Percentiles rank a stretch among this genome's conserved stretches.
phyloP scores from a whole-genome alignment of 2,797 vertebrate species.

The Atherinosoma microstoma region DNA sequence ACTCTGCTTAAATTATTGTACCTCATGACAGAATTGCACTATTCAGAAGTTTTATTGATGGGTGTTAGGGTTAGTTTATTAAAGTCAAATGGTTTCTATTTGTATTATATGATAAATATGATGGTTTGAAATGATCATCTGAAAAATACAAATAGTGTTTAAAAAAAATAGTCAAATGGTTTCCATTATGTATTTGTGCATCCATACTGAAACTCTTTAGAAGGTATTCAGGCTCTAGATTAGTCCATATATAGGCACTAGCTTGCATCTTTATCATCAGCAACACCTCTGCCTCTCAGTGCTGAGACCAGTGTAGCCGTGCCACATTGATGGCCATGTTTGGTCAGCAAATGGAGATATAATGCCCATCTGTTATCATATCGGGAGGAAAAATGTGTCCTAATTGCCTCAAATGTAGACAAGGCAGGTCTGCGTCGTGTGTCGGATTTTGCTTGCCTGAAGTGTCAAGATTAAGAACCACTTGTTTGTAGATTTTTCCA shows the following conservation, averaged over 20 bases:
- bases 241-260: slow-evolving; percentile 78
- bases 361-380: slow-evolving; percentile 86
- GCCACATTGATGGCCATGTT: slow-evolving; percentile 86
- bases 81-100: slow-evolving; percentile 30
- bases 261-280: slow-evolving; percentile 78
- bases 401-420: slow-evolving; percentile 85
- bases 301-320: slow-evolving; percentile 58
- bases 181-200: slow-evolving; percentile 40
- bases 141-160: too few species aligned
- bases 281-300: slow-evolving; percentile 76
- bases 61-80: slow-evolving; percentile 25
- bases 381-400: slow-evolving; percentile 78
- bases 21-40: slow-evolving; percentile 20
- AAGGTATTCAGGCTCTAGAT: slow-evolving; percentile 58
- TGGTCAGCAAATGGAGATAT: slow-evolving; percentile 81
- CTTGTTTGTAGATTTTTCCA: slow-evolving; percentile 75
- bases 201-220: slow-evolving; percentile 44
- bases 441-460: slow-evolving; percentile 76
- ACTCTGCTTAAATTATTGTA: slow-evolving; percentile 45
- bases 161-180: slow-evolving; percentile 2
- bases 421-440: slow-evolving; percentile 63
- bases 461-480: slow-evolving; percentile 81
- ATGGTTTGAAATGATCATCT: too few species aligned
- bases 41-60: slow-evolving; percentile 20
- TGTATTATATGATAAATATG: slow-evolving; percentile 5